Conservation (phyloP, 2,888 invertebrate genomes). For the Horisme vitalbata region DNA sequence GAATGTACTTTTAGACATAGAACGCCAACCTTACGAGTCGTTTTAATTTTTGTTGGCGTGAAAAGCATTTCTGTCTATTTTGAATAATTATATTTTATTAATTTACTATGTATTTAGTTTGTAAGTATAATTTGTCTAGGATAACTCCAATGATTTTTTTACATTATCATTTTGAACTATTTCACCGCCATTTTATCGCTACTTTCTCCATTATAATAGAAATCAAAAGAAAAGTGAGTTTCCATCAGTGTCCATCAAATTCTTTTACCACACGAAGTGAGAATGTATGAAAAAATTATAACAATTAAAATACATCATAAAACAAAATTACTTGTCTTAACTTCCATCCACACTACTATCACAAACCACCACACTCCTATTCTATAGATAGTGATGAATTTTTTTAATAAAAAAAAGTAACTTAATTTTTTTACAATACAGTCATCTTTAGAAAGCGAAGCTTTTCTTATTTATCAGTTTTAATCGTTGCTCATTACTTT, state of each 20-base stretch:
- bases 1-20: constrained; percentile 5
- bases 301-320: constrained; percentile 32
- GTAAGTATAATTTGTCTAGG: too few species aligned
- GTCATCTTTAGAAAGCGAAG: constrained; percentile 75
- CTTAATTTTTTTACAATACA: constrained; percentile 54
- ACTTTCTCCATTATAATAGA: too few species aligned
- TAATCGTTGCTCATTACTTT: constrained; percentile 56
- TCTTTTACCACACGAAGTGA: constrained; percentile 7
- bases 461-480: constrained; percentile 59
- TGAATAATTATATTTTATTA: neutral
- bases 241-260: constrained; percentile 8
- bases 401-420: constrained; percentile 43
- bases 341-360: constrained; percentile 62
- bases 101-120: too few species aligned
- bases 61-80: neutral
- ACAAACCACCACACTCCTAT: constrained; percentile 78
- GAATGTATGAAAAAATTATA: constrained; percentile 12
- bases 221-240: constrained; percentile 2
- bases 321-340: constrained; percentile 36
- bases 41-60: neutral
- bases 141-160: too few species aligned
- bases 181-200: too few species aligned
- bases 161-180: too few species aligned
- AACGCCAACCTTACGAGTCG: constrained; percentile 4
- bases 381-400: constrained; percentile 61